Conservation (phyloP, 2,797 vertebrate species). For the Clarias laeviceps region DNA sequence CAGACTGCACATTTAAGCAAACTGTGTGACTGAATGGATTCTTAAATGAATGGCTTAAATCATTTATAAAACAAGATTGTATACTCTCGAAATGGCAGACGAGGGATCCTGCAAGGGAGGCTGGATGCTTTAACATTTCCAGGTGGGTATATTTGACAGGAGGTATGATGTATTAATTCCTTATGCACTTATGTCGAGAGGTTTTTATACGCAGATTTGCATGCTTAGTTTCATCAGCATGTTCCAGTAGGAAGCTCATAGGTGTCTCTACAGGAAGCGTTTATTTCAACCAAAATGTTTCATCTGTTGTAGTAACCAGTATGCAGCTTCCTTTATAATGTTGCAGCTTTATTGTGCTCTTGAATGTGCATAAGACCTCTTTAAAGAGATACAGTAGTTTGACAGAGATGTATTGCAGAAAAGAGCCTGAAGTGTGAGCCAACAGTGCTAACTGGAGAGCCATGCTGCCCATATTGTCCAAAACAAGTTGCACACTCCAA, state of each 20-base stretch:
- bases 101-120: neutral
- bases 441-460: no score
- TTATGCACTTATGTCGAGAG: neutral
- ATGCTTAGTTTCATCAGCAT: neutral
- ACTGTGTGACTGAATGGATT: neutral
- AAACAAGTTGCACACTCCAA: no score
- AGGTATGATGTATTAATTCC: neutral
- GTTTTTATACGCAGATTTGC: neutral
- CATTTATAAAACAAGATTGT: neutral
- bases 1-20: neutral
- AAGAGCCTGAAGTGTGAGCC: neutral
- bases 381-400: no score
- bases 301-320: neutral
- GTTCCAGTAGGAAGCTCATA: neutral
- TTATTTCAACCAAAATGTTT: neutral
- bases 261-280: neutral
- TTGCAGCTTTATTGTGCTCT: neutral
- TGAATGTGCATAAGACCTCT: neutral
- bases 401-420: neutral
- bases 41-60: neutral
- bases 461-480: no score
- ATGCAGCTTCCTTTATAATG: neutral
- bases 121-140: neutral
- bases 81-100: neutral
- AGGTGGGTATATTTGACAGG: neutral